phyloP scores from a whole-genome alignment of 2,113 vertebrate genomes.

The Addax nasomaculatus region DNA sequence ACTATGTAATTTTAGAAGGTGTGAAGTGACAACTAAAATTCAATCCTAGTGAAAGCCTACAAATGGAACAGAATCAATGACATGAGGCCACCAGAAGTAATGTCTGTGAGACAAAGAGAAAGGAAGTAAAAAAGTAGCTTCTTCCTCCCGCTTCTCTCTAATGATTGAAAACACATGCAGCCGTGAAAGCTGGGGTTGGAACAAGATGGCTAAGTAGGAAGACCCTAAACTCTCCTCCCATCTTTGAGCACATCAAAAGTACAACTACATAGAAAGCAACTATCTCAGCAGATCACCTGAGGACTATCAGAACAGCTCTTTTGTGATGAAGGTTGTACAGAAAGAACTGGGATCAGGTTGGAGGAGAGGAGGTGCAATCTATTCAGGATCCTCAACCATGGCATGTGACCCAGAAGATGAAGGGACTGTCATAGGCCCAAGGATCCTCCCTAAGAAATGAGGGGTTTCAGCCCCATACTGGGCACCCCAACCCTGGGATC shows the following conservation, averaged over 20 bases:
- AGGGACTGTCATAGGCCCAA: neutral
- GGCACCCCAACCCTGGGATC: neutral
- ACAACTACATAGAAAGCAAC: neutral
- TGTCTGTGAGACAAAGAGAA: neutral
- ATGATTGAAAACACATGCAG: neutral
- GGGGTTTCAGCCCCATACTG: neutral
- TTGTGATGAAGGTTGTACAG: neutral
- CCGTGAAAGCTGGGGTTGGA: neutral
- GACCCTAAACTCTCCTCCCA: neutral
- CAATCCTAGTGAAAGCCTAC: neutral
- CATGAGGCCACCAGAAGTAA: neutral
- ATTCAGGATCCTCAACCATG: neutral
- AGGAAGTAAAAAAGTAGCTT: neutral
- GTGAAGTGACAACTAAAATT: neutral
- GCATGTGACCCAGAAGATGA: neutral
- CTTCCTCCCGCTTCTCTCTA: neutral
- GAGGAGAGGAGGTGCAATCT: neutral
- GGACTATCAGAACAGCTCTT: neutral
- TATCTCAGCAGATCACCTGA: neutral
- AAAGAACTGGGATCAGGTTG: neutral
- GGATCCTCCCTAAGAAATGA: neutral
- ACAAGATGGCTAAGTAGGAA: neutral
- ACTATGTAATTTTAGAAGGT: neutral
- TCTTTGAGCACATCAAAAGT: neutral
- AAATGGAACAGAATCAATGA: neutral